Conservation (phyloP, 1,140 invertebrate species). For the Cydia amplana region DNA sequence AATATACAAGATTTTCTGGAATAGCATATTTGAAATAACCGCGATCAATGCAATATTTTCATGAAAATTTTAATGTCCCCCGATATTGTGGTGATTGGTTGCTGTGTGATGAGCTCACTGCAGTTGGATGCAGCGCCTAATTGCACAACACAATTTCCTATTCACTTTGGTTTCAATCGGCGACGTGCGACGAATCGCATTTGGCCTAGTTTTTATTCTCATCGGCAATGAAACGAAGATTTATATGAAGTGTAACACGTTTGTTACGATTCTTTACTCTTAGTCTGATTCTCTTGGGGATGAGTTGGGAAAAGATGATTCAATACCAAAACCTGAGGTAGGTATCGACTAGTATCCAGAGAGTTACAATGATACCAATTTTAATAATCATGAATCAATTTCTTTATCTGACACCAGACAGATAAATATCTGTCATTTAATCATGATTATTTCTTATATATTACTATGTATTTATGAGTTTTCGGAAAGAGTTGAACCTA, state of each 20-base stretch:
- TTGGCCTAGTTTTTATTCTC: not conserved
- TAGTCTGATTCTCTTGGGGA: not conserved
- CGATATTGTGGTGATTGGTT: not conserved
- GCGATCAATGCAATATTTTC: too few relatives aligned
- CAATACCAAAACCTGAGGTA: too few relatives aligned
- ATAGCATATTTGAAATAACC: too few relatives aligned
- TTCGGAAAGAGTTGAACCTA: too few relatives aligned
- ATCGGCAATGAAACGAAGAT: not conserved
- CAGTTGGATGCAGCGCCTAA: not conserved
- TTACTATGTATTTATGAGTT: too few relatives aligned
- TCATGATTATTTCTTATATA: too few relatives aligned
- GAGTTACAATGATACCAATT: too few relatives aligned
- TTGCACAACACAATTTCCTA: constrained; percentile 6
- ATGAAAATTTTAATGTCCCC: not conserved
- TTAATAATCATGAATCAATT: too few relatives aligned
- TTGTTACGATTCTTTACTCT: not conserved
- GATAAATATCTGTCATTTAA: too few relatives aligned
- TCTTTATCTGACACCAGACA: too few relatives aligned
- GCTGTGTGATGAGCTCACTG: not conserved
- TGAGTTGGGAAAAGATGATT: not conserved
- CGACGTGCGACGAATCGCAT: not conserved
- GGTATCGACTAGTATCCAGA: too few relatives aligned
- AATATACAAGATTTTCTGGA: too few relatives aligned
- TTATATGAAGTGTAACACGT: not conserved
- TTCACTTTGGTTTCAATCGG: not conserved